A percentile compares a stretch with the other conserved stretches of the same genome.
These are phyloP conservation scores for Canis aureus DNA, from an alignment of 2,113 vertebrate genomes.

Conservation along the genomic window DNA sequence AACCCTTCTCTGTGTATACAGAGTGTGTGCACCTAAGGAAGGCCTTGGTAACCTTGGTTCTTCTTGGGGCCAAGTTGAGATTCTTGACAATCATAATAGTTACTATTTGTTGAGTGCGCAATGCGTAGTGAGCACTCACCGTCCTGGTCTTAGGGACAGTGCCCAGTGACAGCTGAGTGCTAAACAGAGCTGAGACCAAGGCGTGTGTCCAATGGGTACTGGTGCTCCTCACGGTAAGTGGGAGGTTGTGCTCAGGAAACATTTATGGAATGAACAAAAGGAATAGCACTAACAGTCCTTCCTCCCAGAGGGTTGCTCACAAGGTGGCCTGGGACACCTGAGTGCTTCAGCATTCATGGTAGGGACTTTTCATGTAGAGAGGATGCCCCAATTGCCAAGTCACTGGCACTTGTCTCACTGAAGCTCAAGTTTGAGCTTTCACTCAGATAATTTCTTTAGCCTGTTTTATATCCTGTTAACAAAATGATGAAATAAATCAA, in stretches of 20 bases:
- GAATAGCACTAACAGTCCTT: too few relatives aligned
- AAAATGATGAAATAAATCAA: neutral
- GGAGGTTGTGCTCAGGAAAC: neutral
- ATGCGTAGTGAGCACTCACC: fast-evolving
- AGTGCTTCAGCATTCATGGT: fast-evolving
- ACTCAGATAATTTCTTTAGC: neutral
- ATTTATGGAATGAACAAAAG: neutral
- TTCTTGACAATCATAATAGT: neutral
- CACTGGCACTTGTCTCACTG: neutral
- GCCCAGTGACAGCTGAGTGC: neutral
- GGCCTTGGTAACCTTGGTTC: neutral
- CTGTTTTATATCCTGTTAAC: neutral
- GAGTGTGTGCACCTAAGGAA: neutral
- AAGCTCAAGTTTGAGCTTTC: neutral
- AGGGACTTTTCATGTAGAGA: fast-evolving
- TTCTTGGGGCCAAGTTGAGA: neutral
- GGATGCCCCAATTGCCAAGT: neutral
- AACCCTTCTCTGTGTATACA: neutral
- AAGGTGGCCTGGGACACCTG: neutral
- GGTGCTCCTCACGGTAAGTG: neutral
- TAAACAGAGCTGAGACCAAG: neutral
- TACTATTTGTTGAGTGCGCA: neutral
- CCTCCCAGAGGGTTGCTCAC: neutral
- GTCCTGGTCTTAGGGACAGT: neutral
- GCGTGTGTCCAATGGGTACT: fast-evolving